These are phyloP conservation scores for Myripristis jacobus DNA, from an alignment of 2,797 vertebrate genomes.

Conservation along the genomic window DNA sequence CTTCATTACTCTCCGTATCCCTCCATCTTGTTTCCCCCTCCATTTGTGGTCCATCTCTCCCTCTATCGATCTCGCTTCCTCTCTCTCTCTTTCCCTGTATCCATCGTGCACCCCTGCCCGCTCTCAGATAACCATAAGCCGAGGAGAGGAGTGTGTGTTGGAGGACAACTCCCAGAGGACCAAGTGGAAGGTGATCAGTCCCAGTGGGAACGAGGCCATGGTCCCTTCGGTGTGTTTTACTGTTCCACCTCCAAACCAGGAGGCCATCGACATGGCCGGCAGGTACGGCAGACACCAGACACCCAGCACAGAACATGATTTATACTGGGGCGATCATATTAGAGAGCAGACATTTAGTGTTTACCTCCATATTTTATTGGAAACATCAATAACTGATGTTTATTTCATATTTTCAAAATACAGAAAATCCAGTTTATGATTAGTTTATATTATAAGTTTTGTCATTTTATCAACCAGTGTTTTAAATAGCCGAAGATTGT, in stretches of 20 bases:
- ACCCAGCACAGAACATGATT: not conserved
- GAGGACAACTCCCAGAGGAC: conserved; percentile 97
- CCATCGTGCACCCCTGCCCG: not conserved
- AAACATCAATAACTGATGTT: too few relatives aligned
- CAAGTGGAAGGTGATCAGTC: conserved; percentile 99
- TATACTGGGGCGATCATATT: too few relatives aligned
- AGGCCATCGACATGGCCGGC: conserved; percentile 91
- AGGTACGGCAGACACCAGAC: conserved; percentile 80
- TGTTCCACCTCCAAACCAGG: conserved; percentile 93
- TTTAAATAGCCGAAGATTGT: too few relatives aligned
- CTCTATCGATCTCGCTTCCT: not conserved
- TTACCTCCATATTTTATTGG: too few relatives aligned
- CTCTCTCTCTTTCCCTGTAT: not conserved
- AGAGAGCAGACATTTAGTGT: too few relatives aligned
- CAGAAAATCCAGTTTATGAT: too few relatives aligned
- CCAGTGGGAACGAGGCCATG: conserved; percentile 98
- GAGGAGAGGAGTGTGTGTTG: conserved; percentile 96
- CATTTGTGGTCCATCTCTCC: not conserved
- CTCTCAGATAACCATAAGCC: conserved; percentile 93
- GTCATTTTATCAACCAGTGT: too few relatives aligned
- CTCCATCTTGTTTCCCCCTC: not conserved
- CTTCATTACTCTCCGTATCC: not conserved
- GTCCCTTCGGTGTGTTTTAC: conserved; percentile 97
- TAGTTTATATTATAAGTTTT: too few relatives aligned
- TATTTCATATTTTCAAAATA: too few relatives aligned